These are phyloP conservation scores for Ostrea denselamellosa DNA, from an alignment of 1,140 invertebrate genomes.

Conservation along the genomic window DNA sequence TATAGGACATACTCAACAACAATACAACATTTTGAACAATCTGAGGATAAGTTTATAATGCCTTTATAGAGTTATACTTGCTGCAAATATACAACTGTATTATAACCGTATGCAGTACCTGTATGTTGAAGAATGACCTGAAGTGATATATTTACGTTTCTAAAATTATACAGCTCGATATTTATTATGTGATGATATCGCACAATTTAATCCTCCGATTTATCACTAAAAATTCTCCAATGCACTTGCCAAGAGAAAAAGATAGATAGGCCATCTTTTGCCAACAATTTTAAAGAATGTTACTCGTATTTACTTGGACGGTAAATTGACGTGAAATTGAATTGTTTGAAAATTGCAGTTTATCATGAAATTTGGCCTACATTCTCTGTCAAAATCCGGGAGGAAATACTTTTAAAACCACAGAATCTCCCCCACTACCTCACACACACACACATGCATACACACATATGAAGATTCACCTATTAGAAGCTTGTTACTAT, in stretches of 20 bases:
- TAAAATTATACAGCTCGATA: too few species aligned
- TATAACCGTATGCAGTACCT: too few species aligned
- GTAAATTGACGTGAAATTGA: constrained; percentile 37
- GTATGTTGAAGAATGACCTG: too few species aligned
- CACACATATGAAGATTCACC: constrained; percentile 6
- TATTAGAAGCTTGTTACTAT: neutral
- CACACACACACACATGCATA: neutral
- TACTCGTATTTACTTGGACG: neutral
- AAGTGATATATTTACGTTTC: too few species aligned
- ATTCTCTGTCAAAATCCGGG: neutral
- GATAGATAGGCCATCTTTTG: constrained; percentile 1
- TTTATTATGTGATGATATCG: neutral
- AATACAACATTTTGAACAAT: too few species aligned
- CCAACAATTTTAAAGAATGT: neutral
- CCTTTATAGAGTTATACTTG: too few species aligned
- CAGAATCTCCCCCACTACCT: neutral
- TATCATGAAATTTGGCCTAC: neutral
- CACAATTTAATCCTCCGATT: neutral
- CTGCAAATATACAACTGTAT: too few species aligned
- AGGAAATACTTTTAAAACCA: constrained; percentile 13
- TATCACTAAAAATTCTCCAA: neutral
- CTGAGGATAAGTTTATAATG: too few species aligned
- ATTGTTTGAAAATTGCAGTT: constrained; percentile 6
- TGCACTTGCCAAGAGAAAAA: constrained; percentile 25
- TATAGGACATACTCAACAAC: too few species aligned